A percentile compares a stretch with the other conserved stretches of the same genome.
Conservation (phyloP, 2,797 vertebrate species). For the Phylloscopus collybita region DNA sequence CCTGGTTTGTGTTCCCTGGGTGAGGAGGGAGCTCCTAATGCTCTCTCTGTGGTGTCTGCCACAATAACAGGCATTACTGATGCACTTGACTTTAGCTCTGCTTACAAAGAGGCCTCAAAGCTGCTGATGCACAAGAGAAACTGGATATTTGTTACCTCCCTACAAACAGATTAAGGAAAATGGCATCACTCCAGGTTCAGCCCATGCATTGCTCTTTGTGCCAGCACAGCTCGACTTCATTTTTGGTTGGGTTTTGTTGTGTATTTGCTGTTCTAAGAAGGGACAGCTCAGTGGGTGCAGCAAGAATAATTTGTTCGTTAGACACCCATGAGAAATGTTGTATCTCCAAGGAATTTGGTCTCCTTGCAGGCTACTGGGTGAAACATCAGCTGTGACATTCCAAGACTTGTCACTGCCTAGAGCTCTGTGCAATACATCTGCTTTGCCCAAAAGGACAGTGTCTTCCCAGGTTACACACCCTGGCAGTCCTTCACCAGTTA, state of each 20-base stretch:
- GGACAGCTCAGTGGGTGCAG: not conserved
- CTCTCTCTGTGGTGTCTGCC: conserved; percentile 56
- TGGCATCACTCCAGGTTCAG: conserved; percentile 59
- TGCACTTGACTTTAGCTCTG: conserved; percentile 69
- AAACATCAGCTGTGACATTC: not conserved
- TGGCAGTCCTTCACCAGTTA: not conserved
- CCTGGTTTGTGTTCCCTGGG: conserved; percentile 55
- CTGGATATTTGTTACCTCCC: conserved; percentile 51
- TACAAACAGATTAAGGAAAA: conserved; percentile 27
- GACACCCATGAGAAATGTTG: conserved; percentile 1
- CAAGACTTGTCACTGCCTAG: not conserved
- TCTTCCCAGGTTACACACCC: conserved; percentile 7
- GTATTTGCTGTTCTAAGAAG: conserved; percentile 27
- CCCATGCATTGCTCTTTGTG: not conserved
- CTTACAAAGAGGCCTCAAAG: conserved; percentile 64
- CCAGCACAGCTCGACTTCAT: not conserved
- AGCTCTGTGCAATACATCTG: not conserved
- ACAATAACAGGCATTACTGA: conserved; percentile 59
- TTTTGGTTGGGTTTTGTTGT: not conserved
- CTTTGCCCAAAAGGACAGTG: not conserved
- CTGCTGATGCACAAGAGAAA: conserved; percentile 43
- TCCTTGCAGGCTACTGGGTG: not conserved
- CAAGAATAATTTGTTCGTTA: not conserved
- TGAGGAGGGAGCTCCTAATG: conserved; percentile 61
- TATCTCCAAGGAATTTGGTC: conserved; percentile 1